Evolutionary conservation across 2,113 vertebrate genomes (phyloP).

Genomic region (Campylomormyrus numenius): DNA sequence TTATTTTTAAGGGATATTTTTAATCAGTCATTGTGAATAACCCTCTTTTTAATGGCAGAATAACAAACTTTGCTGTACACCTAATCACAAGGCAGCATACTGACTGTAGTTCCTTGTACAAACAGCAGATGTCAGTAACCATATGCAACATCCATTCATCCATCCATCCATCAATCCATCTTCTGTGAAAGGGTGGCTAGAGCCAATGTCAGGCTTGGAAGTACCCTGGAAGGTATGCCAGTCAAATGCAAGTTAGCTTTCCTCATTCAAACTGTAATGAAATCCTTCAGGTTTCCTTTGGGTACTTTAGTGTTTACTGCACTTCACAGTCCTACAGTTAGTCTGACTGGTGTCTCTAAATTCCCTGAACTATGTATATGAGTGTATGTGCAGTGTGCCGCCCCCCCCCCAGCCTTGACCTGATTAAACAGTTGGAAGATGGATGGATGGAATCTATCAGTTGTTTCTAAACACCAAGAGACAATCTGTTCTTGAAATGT

Average conservation of each 20-base stretch:
- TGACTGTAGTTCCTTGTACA: neutral
- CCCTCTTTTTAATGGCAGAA: neutral
- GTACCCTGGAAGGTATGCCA: neutral
- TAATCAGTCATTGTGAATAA: neutral
- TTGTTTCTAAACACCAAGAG: neutral
- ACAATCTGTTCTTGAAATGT: neutral
- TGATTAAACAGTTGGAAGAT: neutral
- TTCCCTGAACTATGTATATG: neutral
- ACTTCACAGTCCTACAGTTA: neutral
- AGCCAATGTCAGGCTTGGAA: neutral
- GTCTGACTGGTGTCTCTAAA: neutral
- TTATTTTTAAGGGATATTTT: neutral
- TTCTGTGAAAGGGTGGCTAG: neutral
- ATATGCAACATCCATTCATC: neutral
- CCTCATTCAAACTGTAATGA: neutral
- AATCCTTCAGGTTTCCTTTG: neutral
- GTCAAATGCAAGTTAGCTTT: neutral
- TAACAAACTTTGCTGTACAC: neutral
- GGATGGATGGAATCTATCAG: neutral
- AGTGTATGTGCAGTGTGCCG: neutral
- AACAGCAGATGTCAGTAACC: slow-evolving; percentile 2
- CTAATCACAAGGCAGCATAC: neutral
- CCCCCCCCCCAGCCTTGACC: neutral
- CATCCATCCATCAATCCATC: neutral
- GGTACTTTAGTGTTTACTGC: neutral